Percentiles rank a stretch among this genome's conserved stretches.
phyloP scores from a whole-genome alignment of 2,797 vertebrate species.

The Nyctibius grandis region DNA sequence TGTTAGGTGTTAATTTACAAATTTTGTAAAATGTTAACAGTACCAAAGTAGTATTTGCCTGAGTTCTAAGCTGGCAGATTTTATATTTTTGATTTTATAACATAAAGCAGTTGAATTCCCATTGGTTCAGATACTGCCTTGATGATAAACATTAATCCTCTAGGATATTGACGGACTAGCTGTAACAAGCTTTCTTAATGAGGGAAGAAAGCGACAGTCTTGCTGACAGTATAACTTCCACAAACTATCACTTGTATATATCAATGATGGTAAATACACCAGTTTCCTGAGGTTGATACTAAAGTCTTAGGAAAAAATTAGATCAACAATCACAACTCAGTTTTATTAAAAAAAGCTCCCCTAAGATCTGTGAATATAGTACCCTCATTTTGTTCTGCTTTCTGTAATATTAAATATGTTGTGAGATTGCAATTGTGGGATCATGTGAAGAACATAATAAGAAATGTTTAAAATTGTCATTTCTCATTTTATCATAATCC shows the following conservation, averaged over 20 bases:
- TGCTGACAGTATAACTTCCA: neutral
- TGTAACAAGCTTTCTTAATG: constrained; percentile 47
- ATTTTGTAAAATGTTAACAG: neutral
- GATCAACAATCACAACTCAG: neutral
- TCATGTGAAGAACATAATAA: neutral
- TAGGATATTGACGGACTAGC: neutral
- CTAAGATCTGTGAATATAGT: neutral
- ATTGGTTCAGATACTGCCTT: neutral
- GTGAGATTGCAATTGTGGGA: neutral
- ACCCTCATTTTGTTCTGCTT: constrained; percentile 5
- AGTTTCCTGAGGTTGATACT: constrained; percentile 24
- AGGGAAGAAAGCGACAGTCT: constrained; percentile 4
- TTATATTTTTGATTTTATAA: constrained; percentile 19
- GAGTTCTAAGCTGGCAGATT: neutral
- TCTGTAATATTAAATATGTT: neutral
- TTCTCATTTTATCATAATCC: neutral
- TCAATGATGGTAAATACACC: neutral
- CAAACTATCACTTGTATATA: neutral
- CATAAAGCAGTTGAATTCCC: constrained; percentile 16
- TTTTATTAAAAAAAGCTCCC: constrained; percentile 33
- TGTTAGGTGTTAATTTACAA: neutral
- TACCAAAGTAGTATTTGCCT: neutral
- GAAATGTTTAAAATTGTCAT: constrained; percentile 5
- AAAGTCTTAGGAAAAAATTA: constrained; percentile 30
- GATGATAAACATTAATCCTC: constrained; percentile 41